These are phyloP conservation scores for Platichthys stellatus DNA, from an alignment of 2,113 vertebrate genomes.

Conservation along the genomic window DNA sequence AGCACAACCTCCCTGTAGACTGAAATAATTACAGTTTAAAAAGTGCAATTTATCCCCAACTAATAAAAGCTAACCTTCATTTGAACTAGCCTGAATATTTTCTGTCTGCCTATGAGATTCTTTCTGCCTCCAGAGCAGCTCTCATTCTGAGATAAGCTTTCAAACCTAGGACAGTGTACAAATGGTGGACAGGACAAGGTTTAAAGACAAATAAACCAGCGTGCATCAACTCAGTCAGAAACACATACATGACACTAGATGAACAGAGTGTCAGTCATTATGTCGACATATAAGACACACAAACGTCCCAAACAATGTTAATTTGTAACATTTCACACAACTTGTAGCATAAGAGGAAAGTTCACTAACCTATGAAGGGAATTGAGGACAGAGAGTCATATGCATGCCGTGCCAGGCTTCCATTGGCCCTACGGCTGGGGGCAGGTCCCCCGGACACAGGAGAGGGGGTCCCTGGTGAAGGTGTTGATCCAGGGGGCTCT, in stretches of 20 bases:
- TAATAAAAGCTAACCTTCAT: too few relatives aligned
- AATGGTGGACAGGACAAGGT: not conserved
- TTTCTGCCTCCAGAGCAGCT: conserved; percentile 27
- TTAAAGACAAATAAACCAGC: not conserved
- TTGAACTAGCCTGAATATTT: too few relatives aligned
- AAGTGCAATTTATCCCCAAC: too few relatives aligned
- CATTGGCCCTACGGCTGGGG: conserved; percentile 58
- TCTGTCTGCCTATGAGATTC: not conserved
- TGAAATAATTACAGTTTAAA: too few relatives aligned
- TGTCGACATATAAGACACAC: not conserved
- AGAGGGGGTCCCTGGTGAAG: conserved; percentile 26
- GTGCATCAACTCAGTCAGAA: not conserved
- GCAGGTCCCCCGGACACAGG: conserved; percentile 21
- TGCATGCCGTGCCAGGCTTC: conserved; percentile 83
- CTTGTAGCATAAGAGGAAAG: not conserved
- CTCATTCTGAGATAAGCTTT: not conserved
- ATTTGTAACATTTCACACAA: not conserved
- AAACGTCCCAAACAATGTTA: not conserved
- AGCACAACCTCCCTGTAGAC: not conserved
- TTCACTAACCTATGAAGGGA: conserved; percentile 93
- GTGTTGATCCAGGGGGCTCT: conserved; percentile 59
- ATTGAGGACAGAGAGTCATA: conserved; percentile 93
- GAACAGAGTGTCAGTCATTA: not conserved
- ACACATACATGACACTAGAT: not conserved
- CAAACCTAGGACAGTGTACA: not conserved